Percentiles rank a stretch among this genome's conserved stretches.
Evolutionary conservation across 2,113 vertebrate genomes (phyloP).

Genomic region (Callopanchax toddi): DNA sequence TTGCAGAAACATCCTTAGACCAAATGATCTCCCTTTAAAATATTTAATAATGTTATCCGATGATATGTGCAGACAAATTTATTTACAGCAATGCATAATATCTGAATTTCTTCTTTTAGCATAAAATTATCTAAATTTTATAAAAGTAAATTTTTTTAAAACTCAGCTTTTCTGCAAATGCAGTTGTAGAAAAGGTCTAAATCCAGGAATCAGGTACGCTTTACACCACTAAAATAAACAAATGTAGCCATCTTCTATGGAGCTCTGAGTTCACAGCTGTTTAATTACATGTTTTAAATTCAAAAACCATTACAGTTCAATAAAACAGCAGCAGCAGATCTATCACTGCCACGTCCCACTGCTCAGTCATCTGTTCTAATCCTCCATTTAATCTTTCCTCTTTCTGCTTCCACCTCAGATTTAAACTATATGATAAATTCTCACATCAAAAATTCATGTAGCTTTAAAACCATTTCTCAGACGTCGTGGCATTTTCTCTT

Average conservation of each 20-base stretch:
- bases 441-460: conserved; percentile 8
- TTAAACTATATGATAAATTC: conserved; percentile 11
- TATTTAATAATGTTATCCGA: too few relatives aligned
- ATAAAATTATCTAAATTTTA: too few relatives aligned
- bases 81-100: too few relatives aligned
- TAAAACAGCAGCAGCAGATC: conserved; percentile 10
- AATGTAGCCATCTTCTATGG: not conserved
- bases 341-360: not conserved
- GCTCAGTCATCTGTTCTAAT: not conserved
- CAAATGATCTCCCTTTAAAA: too few relatives aligned
- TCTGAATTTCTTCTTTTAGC: too few relatives aligned
- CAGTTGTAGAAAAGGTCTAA: too few relatives aligned
- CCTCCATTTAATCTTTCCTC: conserved; percentile 7
- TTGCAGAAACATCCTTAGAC: too few relatives aligned
- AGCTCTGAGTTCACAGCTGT: not conserved
- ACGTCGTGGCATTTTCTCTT: conserved; percentile 22
- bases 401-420: not conserved
- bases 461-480: conserved; percentile 25
- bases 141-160: too few relatives aligned
- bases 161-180: too few relatives aligned
- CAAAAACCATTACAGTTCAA: not conserved
- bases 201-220: too few relatives aligned
- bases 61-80: too few relatives aligned
- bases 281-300: not conserved
- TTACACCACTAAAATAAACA: too few relatives aligned